Evolutionary conservation across 2,113 vertebrate species (phyloP), one percentile per base, ranked within the genome.

Genomic region (Bufo bufo): DNA sequence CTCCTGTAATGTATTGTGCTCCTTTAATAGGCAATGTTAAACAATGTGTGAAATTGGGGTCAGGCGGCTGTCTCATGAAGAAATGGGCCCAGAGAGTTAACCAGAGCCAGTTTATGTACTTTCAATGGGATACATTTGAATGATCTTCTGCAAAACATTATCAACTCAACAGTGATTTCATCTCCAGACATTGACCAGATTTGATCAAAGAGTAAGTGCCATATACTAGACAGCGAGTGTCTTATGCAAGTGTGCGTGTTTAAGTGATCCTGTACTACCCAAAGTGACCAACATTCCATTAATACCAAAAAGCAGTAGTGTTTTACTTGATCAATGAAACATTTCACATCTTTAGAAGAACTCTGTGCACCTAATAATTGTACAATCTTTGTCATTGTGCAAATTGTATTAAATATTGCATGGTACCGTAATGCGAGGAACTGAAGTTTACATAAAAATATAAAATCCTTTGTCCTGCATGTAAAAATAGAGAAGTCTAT

Each of bases 301-400:
- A 16, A 13, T 63, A 33, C 14, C 80, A 49, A 65, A 49, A 9
- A 82, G 43, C 17, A 66, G 81, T 33, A 69, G 63, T 45, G 33
- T 56, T 45, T 69, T 59, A 19, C 43, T 54, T 75, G 63, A 8
- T 59, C 33, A 74, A 58, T 74, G 4, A 45, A 85, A 85, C 54
- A 61, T 85, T 85, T 54, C 45, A 14, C 23, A 43, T 23, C 19
- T 10, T 59, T 1, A 45, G 43, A 14, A 81, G 71, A 74, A 45
- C 19, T 11, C 9, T 59, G 59, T 45, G 69, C 69, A 75, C n/a
- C 69, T 20, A 58, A 74, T 5, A 72, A n/a, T 17, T 84, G 58
- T 85, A 85, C 84, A 85, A 75, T 85, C 84, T 45, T 49, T 58
- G 43, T 58, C 23, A 75, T n/a, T 85, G 84, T 85, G 59, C 63